phyloP scores from a whole-genome alignment of 2,113 vertebrate genomes.

The Psilopsiagon aurifrons region DNA sequence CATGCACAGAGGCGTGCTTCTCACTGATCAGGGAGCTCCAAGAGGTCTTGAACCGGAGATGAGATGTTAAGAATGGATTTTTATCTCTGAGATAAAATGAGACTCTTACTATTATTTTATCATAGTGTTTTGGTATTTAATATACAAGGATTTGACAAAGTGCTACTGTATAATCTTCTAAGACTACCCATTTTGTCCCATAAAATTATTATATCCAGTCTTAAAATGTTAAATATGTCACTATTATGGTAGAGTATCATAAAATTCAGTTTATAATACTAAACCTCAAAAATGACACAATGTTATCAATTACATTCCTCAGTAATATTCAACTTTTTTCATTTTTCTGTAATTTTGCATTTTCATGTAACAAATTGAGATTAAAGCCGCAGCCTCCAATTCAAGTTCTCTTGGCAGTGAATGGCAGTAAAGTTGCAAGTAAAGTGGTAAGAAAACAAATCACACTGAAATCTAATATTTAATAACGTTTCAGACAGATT shows the following conservation, averaged over 20 bases:
- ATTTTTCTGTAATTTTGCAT: slow-evolving; percentile 74
- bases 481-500: slow-evolving; percentile 38
- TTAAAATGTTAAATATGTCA: slow-evolving; percentile 79
- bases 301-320: slow-evolving; percentile 68
- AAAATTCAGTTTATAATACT: slow-evolving; percentile 76
- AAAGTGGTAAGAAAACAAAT: slow-evolving; percentile 53
- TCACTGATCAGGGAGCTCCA: neutral
- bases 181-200: slow-evolving; percentile 74
- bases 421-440: slow-evolving; percentile 20
- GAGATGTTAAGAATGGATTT: neutral
- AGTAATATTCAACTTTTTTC: slow-evolving; percentile 58
- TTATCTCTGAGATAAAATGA: neutral
- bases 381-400: slow-evolving; percentile 25
- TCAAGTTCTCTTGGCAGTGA: slow-evolving; percentile 51
- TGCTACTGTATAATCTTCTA: slow-evolving; percentile 66
- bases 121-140: slow-evolving; percentile 71
- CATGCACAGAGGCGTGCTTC: neutral
- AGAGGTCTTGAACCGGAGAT: neutral
- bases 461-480: slow-evolving; percentile 37
- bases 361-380: slow-evolving; percentile 68
- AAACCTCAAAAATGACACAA: slow-evolving; percentile 66
- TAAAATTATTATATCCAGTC: slow-evolving; percentile 76
- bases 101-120: slow-evolving; percentile 58
- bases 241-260: slow-evolving; percentile 55
- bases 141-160: slow-evolving; percentile 77